Conservation (phyloP, 2,888 invertebrate genomes). For the Diaphora mendica region DNA sequence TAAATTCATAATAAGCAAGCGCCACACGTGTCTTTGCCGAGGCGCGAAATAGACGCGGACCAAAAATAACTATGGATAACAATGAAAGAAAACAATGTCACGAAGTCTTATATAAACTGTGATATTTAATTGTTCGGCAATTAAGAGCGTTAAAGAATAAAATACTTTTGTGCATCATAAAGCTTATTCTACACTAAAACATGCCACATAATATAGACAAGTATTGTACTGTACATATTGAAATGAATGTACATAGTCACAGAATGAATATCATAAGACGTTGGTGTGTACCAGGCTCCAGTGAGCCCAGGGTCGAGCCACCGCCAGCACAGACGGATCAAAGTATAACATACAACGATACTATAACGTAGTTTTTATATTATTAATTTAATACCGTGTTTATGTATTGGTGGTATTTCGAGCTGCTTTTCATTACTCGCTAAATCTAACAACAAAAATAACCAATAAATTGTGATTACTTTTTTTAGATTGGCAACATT, state of each 20-base stretch:
- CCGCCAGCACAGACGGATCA: constrained; percentile 51
- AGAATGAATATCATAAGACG: constrained; percentile 57
- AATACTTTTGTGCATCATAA: constrained; percentile 71
- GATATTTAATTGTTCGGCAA: constrained; percentile 12
- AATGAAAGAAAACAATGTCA: constrained; percentile 8
- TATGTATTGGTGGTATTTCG: constrained; percentile 44
- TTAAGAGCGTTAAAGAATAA: constrained; percentile 45
- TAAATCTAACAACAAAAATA: constrained; percentile 18
- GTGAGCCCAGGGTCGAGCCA: constrained; percentile 13
- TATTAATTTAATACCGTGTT: constrained; percentile 41
- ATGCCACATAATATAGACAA: constrained; percentile 72
- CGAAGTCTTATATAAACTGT: constrained; percentile 5
- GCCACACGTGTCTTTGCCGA: constrained; percentile 2
- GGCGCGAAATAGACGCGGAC: constrained; percentile 5
- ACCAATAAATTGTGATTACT: constrained; percentile 7
- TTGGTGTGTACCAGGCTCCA: constrained; percentile 29
- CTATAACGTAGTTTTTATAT: constrained; percentile 44
- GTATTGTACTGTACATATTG: constrained; percentile 70
- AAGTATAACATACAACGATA: constrained; percentile 46
- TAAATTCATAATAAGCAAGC: constrained; percentile 41
- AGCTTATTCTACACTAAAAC: constrained; percentile 72
- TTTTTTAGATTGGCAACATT: constrained; percentile 20
- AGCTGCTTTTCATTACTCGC: constrained; percentile 44
- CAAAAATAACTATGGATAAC: constrained; percentile 12
- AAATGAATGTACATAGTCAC: constrained; percentile 70